Evolutionary conservation across 2,888 invertebrate genomes (phyloP).

Genomic region (Melitaea athalia): DNA sequence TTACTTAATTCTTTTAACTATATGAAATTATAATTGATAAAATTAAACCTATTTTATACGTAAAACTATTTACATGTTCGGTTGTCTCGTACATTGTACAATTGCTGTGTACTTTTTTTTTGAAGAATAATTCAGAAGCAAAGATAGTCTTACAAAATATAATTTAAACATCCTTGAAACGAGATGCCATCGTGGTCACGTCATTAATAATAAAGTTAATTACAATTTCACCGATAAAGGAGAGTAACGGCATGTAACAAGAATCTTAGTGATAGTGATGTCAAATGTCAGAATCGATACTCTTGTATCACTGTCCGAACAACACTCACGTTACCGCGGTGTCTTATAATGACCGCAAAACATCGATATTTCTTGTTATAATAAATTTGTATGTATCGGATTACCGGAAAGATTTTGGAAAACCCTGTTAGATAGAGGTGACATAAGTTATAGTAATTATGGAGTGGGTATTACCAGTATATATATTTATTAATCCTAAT

Average conservation of each 20-base stretch:
- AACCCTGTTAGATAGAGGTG: not conserved
- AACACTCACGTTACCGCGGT: slow-evolving; percentile 29
- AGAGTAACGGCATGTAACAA: slow-evolving; percentile 65
- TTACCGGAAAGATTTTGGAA: not conserved
- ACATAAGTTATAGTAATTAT: not conserved
- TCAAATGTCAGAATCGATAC: slow-evolving; percentile 58
- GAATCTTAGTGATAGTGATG: slow-evolving; percentile 61
- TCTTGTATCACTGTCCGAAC: slow-evolving; percentile 32
- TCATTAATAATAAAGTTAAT: slow-evolving; percentile 46
- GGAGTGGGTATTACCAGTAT: not conserved
- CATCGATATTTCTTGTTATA: slow-evolving; percentile 17
- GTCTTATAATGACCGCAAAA: slow-evolving; percentile 21
- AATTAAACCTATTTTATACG: too few relatives aligned
- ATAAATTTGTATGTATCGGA: slow-evolving; percentile 2
- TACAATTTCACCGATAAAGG: slow-evolving; percentile 56
- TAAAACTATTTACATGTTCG: too few relatives aligned
- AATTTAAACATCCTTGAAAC: slow-evolving; percentile 35
- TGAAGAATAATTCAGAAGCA: not conserved
- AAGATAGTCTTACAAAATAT: slow-evolving; percentile 2
- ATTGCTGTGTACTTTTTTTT: too few relatives aligned
- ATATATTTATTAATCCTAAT: too few relatives aligned
- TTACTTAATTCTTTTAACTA: too few relatives aligned
- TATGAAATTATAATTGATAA: too few relatives aligned
- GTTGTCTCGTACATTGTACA: too few relatives aligned
- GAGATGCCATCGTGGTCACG: slow-evolving; percentile 26